These are phyloP conservation scores for Drosophila sordidapex DNA, from an alignment of 2,888 invertebrate species.

Conservation along the genomic window DNA sequence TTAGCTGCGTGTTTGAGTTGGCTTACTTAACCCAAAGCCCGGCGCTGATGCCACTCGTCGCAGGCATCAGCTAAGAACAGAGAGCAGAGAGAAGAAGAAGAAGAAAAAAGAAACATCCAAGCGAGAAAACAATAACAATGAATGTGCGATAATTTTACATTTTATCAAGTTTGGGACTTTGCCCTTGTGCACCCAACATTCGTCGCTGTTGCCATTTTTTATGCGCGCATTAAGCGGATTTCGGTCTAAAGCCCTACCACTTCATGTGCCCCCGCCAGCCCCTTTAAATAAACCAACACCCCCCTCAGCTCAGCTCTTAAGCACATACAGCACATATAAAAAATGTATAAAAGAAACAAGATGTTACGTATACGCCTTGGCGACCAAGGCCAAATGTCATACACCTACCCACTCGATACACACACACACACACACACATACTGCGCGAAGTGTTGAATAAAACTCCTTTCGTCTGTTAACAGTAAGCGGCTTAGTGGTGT, in stretches of 20 bases:
- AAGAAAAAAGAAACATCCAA: slow-evolving; percentile 12
- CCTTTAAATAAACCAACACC: slow-evolving; percentile 5
- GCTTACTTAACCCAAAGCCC: slow-evolving; percentile 68
- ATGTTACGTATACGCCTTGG: slow-evolving; percentile 66
- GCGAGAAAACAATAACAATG: slow-evolving; percentile 75
- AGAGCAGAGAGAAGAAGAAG: slow-evolving; percentile 6
- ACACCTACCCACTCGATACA: slow-evolving; percentile 15
- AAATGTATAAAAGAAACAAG: slow-evolving; percentile 60
- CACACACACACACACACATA: slow-evolving; percentile 1
- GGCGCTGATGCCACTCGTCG: slow-evolving; percentile 44
- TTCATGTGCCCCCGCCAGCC: slow-evolving; percentile 52
- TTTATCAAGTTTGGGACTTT: slow-evolving; percentile 74
- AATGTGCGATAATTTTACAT: slow-evolving; percentile 80
- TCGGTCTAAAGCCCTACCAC: slow-evolving; percentile 75
- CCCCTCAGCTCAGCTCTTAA: not conserved
- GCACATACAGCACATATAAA: slow-evolving; percentile 21
- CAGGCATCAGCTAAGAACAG: slow-evolving; percentile 14
- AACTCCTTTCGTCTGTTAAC: slow-evolving; percentile 55
- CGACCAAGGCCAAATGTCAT: slow-evolving; percentile 72
- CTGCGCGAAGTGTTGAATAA: slow-evolving; percentile 15
- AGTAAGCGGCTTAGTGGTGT: slow-evolving; percentile 77
- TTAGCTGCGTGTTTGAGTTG: slow-evolving; percentile 73
- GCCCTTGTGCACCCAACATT: slow-evolving; percentile 35
- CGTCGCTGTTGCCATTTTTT: slow-evolving; percentile 76
- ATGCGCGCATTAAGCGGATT: slow-evolving; percentile 79